These are phyloP conservation scores for Dinoponera quadriceps DNA, from an alignment of 1,140 invertebrate species.

Conservation along the genomic window DNA sequence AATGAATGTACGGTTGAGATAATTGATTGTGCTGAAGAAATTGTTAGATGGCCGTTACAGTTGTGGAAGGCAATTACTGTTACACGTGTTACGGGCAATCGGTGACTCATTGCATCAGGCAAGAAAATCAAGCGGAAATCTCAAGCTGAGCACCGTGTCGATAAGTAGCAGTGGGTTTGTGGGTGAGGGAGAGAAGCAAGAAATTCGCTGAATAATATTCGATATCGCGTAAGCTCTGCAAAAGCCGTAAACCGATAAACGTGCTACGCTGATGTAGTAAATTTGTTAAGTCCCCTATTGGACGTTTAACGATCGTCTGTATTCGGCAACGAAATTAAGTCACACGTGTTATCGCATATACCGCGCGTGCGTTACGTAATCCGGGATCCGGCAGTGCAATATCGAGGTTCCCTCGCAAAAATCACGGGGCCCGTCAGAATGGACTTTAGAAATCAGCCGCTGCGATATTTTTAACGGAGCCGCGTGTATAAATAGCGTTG, in stretches of 20 bases:
- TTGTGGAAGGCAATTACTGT: too few species aligned
- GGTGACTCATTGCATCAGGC: too few species aligned
- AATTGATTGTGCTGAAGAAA: too few species aligned
- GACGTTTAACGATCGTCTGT: too few species aligned
- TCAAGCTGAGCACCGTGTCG: background rate
- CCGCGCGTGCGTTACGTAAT: too few species aligned
- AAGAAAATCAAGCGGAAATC: background rate
- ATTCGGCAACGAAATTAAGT: too few species aligned
- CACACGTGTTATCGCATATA: too few species aligned
- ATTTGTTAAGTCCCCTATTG: background rate
- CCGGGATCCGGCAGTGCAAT: too few species aligned
- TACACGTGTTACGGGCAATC: too few species aligned
- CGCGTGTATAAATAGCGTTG: constrained; percentile 60
- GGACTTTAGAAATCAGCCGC: constrained; percentile 4
- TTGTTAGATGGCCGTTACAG: too few species aligned
- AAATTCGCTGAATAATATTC: background rate
- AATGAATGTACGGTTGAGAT: too few species aligned
- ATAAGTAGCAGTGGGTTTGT: background rate
- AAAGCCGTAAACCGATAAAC: background rate
- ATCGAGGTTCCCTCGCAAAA: background rate
- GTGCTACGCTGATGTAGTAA: background rate
- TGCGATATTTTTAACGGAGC: constrained; percentile 32
- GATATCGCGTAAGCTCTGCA: background rate
- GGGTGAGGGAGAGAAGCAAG: too few species aligned
- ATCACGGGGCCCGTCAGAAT: background rate